Evolutionary conservation across 2,113 vertebrate species (phyloP).

Genomic region (Marmota monax): DNA sequence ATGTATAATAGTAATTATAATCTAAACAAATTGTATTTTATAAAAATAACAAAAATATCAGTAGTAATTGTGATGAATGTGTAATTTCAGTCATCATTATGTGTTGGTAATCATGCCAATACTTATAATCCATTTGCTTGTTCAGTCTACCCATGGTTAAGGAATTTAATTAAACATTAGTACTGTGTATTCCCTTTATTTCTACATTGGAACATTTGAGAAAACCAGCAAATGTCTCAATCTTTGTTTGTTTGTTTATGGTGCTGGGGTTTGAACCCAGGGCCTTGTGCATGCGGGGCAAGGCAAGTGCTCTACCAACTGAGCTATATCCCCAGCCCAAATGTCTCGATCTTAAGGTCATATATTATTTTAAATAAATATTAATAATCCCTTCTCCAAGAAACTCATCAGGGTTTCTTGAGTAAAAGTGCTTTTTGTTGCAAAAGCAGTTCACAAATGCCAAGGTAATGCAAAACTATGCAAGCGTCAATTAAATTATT

Average conservation of each 20-base stretch:
- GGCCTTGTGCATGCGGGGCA: no score
- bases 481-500: neutral
- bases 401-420: neutral
- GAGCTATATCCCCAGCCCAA: neutral
- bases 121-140: neutral
- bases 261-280: no score
- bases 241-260: no score
- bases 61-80: neutral
- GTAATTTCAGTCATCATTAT: neutral
- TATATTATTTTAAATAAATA: neutral
- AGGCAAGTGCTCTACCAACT: no score
- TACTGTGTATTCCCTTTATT: neutral
- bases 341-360: neutral
- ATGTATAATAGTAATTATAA: neutral
- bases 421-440: neutral
- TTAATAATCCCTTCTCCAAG: neutral
- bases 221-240: neutral
- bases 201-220: neutral
- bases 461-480: neutral
- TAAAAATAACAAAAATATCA: neutral
- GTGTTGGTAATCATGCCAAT: neutral
- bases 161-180: neutral
- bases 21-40: constrained; percentile 12
- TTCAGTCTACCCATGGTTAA: neutral
- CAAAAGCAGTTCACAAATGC: neutral